Evolutionary conservation across 2,113 vertebrate species (phyloP), one percentile per base, ranked within the genome.

Genomic region (Chaenocephalus aceratus): DNA sequence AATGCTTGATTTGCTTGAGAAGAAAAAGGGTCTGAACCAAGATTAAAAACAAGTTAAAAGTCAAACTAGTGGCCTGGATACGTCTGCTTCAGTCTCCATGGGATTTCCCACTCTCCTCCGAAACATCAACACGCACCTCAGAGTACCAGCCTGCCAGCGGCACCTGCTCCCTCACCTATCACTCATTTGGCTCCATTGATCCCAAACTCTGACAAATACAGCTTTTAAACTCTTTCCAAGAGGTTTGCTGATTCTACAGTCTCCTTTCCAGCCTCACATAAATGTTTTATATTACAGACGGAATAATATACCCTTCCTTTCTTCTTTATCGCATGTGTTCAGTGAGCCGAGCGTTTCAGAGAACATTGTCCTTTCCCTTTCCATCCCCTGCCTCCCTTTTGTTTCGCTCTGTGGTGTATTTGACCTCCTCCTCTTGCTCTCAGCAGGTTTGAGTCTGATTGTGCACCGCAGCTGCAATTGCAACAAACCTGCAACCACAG

Each of bases 401-500:
- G 9, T 62, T 69, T 61, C 14, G 6, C 48, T 56, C 72, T 36
- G 16, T 21, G 18, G 15, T 78, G 44, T 49, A 16, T 82, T 65
- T 86, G 75, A 83, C 86, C 78, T 69, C 21, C 75, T 79, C 80
- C 63, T 46, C 61, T 26, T 82, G 10, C 53, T 77, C 80, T 82
- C 73, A 54, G 80, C 68, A 71, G 71, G 48, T 86, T 68, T 49
- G 59, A 83, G 36, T 79, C 46, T 69, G 15, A 64, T 52, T 83
- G 71, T 63, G 71, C 8, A 30, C 52, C 51, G 53, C 72, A 72
- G 84, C 83, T 80, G 86, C 88, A 81, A 70, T 8, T 54, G 73
- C 80, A 73, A 63, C 65, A 91, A 91, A 92, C 61, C 80, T 93
- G 89, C 90, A 88, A 70, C 82, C 75, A 56, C 91, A 91, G 92